Evolutionary conservation across 2,888 invertebrate genomes (phyloP), one percentile per base, ranked within the genome.

Genomic region (Cantharis lateralis): DNA sequence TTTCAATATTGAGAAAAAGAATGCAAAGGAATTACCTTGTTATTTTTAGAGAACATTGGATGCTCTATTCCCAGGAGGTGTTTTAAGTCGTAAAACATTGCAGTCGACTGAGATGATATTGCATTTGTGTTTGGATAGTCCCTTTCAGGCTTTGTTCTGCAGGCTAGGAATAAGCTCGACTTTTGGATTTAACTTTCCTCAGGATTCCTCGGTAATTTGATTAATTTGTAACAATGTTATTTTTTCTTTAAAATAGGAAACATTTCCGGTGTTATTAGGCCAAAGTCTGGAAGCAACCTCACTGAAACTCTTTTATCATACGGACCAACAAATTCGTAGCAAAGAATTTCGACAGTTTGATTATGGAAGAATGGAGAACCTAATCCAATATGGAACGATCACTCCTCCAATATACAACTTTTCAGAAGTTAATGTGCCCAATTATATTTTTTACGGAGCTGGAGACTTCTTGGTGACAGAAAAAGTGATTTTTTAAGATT

Each of bases 401-500:
- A 89, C 88, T 61, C 92, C 93, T 0, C 90, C 91, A 0, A 85
- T 86, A 32, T 94, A 93, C 83, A 89, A 92, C 79, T 84, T 93
- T 20, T 88, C 89, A 7, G 91, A 90, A 76, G 90, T 93, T 1
- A 89, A 87, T 81, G 89, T 91, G 48, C 93, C 93, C 0, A 90
- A 92, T 3, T 88, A 89, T 1, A 82, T 93, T 15, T 89, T 92
- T 68, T 92, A 93, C 79, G 92, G 92, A 10, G 89, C 90, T 76
- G 92, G 92, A 81, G 94, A 94, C 83, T 90, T 90, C 85, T 86
- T 93, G 4, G 91, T 92, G 16, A 90, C 89, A 32, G 90, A 90
- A 86, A 83, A 87, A 82, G 92, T 92, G 88, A 86, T 7, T 7
- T 48, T 48, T 7, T 7, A 13, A 10, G 7, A 11, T 48, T 48